phyloP scores from a whole-genome alignment of 2,888 invertebrate species.

The Apamea crenata region DNA sequence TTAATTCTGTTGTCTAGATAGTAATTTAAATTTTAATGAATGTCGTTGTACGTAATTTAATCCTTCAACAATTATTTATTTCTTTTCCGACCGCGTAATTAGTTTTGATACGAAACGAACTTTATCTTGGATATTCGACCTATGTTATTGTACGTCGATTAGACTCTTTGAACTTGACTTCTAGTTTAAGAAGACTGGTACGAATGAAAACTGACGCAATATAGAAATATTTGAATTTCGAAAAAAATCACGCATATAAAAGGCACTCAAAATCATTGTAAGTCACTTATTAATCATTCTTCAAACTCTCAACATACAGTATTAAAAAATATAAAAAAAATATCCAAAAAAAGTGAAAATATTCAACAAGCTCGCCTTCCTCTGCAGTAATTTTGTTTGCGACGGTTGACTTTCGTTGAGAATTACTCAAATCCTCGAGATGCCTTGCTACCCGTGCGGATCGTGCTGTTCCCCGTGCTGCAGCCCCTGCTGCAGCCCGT shows the following conservation, averaged over 20 bases:
- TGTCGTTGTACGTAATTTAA: neutral
- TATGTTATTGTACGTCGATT: conserved; percentile 6
- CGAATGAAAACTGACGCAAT: neutral
- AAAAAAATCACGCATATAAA: conserved; percentile 21
- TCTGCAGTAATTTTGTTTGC: conserved; percentile 37
- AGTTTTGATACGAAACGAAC: neutral
- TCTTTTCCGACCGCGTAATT: neutral
- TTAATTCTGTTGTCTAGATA: too few relatives aligned
- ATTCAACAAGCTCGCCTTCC: conserved; percentile 48
- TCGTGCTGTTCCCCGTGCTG: conserved; percentile 73
- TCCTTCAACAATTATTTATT: neutral
- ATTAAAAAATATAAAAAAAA: conserved; percentile 58
- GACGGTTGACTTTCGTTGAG: conserved; percentile 54
- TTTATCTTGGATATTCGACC: conserved; percentile 9
- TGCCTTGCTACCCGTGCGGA: conserved; percentile 75
- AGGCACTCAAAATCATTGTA: neutral
- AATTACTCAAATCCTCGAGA: conserved; percentile 53
- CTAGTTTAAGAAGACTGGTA: neutral
- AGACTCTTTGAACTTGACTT: conserved; percentile 15
- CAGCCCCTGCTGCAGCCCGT: conserved; percentile 72
- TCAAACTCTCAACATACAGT: conserved; percentile 76
- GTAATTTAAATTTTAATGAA: neutral
- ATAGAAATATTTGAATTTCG: conserved; percentile 39
- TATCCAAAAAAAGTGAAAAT: conserved; percentile 59
- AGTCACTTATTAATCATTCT: conserved; percentile 71